Evolutionary conservation across 53 echinoderm and acorn worm genomes (phyloP).

Genomic region (Temnopleurus reevesii): DNA sequence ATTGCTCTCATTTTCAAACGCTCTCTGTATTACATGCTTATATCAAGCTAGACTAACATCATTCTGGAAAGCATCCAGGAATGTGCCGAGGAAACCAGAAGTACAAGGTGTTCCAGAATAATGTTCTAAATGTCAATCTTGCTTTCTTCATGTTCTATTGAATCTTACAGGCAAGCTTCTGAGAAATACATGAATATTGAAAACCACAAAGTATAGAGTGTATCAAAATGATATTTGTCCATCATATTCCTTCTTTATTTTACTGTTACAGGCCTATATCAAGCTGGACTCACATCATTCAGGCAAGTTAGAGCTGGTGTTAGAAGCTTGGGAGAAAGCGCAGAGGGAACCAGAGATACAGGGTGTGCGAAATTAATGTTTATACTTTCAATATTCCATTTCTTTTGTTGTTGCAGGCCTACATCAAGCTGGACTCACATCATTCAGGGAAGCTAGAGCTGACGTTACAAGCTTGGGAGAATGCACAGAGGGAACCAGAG

Average conservation of each 20-base stretch:
- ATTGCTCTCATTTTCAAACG: too few species aligned
- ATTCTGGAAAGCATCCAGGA: constrained; percentile 68
- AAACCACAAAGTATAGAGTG: too few species aligned
- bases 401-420: constrained; percentile 38
- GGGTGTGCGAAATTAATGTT: not conserved
- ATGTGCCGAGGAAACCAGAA: constrained; percentile 32
- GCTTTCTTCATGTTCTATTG: too few species aligned
- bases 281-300: constrained; percentile 55
- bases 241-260: too few species aligned
- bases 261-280: constrained; percentile 60
- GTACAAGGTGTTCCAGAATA: constrained; percentile 29
- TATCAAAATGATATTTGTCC: too few species aligned
- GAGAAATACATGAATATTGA: too few species aligned
- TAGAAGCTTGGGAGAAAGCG: constrained; percentile 74
- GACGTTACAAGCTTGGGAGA: constrained; percentile 68
- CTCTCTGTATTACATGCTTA: constrained; percentile 59
- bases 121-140: too few species aligned
- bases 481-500: not conserved
- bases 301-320: constrained; percentile 62
- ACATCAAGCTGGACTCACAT: constrained; percentile 60
- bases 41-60: constrained; percentile 63
- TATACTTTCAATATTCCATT: too few species aligned
- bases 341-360: not conserved
- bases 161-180: too few species aligned
- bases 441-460: constrained; percentile 61